Evolutionary conservation across 2,888 invertebrate species (phyloP).

Genomic region (Drosophila niveifrons): DNA sequence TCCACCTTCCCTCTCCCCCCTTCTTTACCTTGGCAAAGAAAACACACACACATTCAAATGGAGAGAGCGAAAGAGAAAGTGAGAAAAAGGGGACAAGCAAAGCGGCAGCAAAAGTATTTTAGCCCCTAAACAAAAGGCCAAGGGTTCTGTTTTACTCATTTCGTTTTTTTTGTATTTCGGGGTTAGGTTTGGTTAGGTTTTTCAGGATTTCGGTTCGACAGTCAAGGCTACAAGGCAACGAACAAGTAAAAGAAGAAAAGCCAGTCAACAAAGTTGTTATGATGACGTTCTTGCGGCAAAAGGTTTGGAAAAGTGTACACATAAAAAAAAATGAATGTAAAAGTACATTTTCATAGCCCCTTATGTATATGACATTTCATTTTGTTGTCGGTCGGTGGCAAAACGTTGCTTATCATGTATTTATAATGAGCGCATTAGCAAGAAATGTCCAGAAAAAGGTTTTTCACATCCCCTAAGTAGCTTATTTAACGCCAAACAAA

Average conservation of each 20-base stretch:
- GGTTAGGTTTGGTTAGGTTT: conserved; percentile 20
- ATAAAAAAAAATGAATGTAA: conserved; percentile 18
- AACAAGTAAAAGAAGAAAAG: conserved; percentile 10
- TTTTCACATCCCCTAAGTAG: conserved; percentile 43
- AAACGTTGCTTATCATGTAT: conserved; percentile 62
- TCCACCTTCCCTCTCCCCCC: not conserved
- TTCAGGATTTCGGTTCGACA: conserved; percentile 35
- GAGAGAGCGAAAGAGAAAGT: not conserved
- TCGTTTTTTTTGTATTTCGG: conserved; percentile 3
- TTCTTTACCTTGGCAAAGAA: not conserved
- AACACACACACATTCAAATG: conserved; percentile 6
- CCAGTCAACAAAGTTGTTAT: conserved; percentile 72
- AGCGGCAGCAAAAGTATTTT: conserved; percentile 41
- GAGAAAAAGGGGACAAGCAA: conserved; percentile 20
- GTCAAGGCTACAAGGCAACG: conserved; percentile 31
- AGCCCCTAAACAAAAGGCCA: conserved; percentile 62
- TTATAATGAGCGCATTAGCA: conserved; percentile 71
- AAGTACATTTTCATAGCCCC: conserved; percentile 43
- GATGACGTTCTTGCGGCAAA: conserved; percentile 63
- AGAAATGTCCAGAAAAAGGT: conserved; percentile 51
- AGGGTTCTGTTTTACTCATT: conserved; percentile 46
- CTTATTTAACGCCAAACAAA: conserved; percentile 28
- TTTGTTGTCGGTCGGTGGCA: conserved; percentile 24
- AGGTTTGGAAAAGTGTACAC: conserved; percentile 25
- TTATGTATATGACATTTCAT: conserved; percentile 52